phyloP scores from a whole-genome alignment of 2,797 vertebrate species.

The Malacoraja senta region DNA sequence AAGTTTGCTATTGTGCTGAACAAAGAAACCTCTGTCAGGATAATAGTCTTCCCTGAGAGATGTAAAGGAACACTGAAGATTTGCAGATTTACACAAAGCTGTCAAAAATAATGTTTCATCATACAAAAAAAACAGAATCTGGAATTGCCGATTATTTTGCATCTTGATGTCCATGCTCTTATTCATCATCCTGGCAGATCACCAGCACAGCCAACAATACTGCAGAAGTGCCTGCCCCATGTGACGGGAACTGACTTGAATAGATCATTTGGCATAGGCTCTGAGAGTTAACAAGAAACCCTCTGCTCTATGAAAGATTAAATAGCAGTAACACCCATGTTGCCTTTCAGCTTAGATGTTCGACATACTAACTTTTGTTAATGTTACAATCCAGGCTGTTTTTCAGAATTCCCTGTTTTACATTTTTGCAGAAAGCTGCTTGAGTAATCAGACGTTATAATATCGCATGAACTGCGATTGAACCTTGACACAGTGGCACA shows the following conservation, averaged over 20 bases:
- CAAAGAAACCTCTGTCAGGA: background rate
- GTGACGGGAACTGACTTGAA: background rate
- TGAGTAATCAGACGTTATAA: background rate
- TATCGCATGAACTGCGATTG: background rate
- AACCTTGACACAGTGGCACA: no score
- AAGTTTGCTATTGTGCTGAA: background rate
- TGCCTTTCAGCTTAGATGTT: background rate
- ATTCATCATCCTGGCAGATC: slow-evolving; percentile 6
- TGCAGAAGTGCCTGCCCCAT: background rate
- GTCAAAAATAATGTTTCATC: background rate
- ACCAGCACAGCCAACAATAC: background rate
- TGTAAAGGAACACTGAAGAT: background rate
- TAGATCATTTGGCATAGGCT: background rate
- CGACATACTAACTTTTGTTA: background rate
- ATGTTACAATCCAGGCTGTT: background rate
- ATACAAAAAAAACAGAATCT: background rate
- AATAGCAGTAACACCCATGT: background rate
- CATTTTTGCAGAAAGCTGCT: background rate
- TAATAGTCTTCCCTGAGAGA: slow-evolving; percentile 8
- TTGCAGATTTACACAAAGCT: slow-evolving; percentile 20
- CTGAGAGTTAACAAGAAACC: background rate
- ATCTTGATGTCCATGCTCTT: background rate
- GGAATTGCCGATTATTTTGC: background rate
- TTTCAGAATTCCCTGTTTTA: background rate
- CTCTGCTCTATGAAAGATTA: background rate